Evolutionary conservation across 2,113 vertebrate species (phyloP), one percentile per base, ranked within the genome.

Genomic region (Tyto alba): DNA sequence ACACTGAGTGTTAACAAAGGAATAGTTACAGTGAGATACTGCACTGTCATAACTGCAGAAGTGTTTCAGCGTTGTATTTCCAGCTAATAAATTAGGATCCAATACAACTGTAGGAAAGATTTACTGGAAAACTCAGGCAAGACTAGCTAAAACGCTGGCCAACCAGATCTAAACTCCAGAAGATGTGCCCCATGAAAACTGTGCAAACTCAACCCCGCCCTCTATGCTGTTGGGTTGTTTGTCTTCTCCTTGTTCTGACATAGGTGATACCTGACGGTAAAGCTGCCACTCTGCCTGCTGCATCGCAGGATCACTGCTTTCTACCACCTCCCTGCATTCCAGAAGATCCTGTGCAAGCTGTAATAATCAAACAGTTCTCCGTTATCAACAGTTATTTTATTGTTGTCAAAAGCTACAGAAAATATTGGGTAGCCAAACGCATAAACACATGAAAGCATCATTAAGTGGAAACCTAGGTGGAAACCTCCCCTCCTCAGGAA

Each of bases 401-500:
- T 96, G 63, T 76, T 69, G 81, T 84, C 91, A 95, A 89, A 91
- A 91, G 81, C 93, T 96, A 96, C 85, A 96, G 93, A 89, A 93
- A 63, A 79, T 72, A 62, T 16, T 34, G 40, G 36, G 74, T 53
- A 81, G 69, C 59, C 92, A 94, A 81, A 77, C 0, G 10, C 53
- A 74, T 32, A 45, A 85, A 85, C 79, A 88, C 43, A 88, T 22
- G n/a, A 68, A 92, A 94, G 90, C 64, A 57, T 18, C 63, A 57
- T 36, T 32, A 77, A 73, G 43, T 17, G 27, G 48, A 80, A 90
- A 62, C 41, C 83, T 92, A 68, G 27, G n/a, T 67, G 52, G 91
- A 79, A 83, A 63, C 43, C 40, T 63, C 57, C 30, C 30, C 80
- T 71, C 30, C 57, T 79, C 30, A 27, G 38, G 69, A 47, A 87